These are phyloP conservation scores for Therioaphis trifolii DNA, from an alignment of 2,888 invertebrate species.

Conservation along the genomic window DNA sequence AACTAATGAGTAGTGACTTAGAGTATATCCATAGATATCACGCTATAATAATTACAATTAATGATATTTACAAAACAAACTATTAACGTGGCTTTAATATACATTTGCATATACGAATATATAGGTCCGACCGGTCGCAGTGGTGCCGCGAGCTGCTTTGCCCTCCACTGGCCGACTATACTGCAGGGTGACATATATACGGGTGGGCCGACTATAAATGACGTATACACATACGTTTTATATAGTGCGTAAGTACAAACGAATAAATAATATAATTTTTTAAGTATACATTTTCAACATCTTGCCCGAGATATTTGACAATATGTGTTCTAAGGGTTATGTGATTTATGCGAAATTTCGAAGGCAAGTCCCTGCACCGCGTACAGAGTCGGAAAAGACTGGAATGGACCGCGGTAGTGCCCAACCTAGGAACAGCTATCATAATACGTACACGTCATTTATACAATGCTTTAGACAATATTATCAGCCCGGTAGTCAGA, in stretches of 20 bases:
- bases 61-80: slow-evolving; percentile 19
- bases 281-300: neutral
- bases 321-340: too few species aligned
- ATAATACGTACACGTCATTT: too few species aligned
- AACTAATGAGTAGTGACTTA: neutral
- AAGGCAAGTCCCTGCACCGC: too few species aligned
- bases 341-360: neutral
- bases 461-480: too few species aligned
- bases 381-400: too few species aligned
- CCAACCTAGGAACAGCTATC: too few species aligned
- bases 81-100: neutral
- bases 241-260: too few species aligned
- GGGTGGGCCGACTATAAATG: neutral
- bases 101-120: neutral
- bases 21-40: neutral
- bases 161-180: neutral
- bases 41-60: neutral
- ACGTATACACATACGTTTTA: neutral
- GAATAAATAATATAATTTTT: too few species aligned
- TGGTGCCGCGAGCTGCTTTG: too few species aligned
- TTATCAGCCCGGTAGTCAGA: too few species aligned
- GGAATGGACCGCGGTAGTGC: too few species aligned
- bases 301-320: neutral
- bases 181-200: neutral
- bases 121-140: too few species aligned